Base-by-base conservation (phyloP, 2,113 vertebrate genomes). In the Cercocebus atys region DNA sequence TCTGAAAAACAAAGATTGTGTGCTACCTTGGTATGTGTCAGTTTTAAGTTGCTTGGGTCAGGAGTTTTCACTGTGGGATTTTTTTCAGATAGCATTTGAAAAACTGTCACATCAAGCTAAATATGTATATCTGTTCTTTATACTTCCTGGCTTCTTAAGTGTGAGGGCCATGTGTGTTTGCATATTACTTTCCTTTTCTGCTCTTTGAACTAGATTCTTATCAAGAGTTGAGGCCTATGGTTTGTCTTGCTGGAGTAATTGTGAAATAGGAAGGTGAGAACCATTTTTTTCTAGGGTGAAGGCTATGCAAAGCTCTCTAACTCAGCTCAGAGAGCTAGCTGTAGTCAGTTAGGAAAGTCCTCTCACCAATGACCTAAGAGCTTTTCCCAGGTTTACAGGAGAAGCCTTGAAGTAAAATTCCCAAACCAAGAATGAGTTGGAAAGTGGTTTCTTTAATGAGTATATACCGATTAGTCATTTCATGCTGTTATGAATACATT, bases 51-150 rank as follows among this genome's bases (percentile, higher is more conserved):
- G 57, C 64, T 76, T 83, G 23, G 38, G 45, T 97, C 43, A 85
- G 66, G 30, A 92, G 89, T 95, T 94, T 93, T 89, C 20, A 55
- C 18, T 76, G 22, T 3, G 25, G 23, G 25, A 55, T 35, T 23
- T 96, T 93, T 93, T 94, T 93, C 81, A 93, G 40, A 43, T 72
- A 82, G 64, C 79, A 32, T 93, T 90, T 93, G 52, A 64, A 84
- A 95, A 35, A 52, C 78, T 83, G 43, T 96, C 45, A 38, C 32
- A 93, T 87, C 9, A 61, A 23, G 72, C 61, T 90, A 47, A 93
- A 30, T 64, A 17, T 35, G 8, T 47, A 0, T 94, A 5, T 94
- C 59, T 96, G 38, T 84, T 86, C 30, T n/a, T 97, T 84, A 90
- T 70, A 68, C 25, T 84, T 79, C 17, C 76, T 83, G 78, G 35